Evolutionary conservation across 2,888 invertebrate species (phyloP).

Genomic region (Eretmocerus hayati): DNA sequence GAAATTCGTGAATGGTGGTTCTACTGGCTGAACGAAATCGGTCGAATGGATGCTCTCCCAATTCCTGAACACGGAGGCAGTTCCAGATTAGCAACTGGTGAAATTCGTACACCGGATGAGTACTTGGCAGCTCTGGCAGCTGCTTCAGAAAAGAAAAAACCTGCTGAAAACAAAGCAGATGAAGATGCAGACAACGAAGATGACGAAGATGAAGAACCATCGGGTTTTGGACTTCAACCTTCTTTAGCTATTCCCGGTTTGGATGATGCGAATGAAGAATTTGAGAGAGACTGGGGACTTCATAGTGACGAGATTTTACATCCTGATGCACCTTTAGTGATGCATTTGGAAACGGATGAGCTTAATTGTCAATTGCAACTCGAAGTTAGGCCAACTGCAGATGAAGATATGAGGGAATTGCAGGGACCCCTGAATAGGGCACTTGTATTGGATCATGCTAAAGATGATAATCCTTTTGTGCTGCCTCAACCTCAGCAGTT

Average conservation of each 20-base stretch:
- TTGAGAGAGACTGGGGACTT: conserved; percentile 46
- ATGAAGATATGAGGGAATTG: conserved; percentile 59
- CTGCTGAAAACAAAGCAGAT: conserved; percentile 2
- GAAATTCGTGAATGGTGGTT: conserved; percentile 71
- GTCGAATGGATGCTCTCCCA: conserved; percentile 66
- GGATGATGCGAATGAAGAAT: conserved; percentile 25
- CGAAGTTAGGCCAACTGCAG: conserved; percentile 62
- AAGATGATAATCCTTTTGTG: background rate
- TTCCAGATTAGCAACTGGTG: conserved; percentile 53
- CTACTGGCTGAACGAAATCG: conserved; percentile 55
- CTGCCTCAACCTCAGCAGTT: background rate
- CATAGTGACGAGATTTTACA: conserved; percentile 51
- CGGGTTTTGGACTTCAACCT: conserved; percentile 36
- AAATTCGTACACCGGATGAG: conserved; percentile 56
- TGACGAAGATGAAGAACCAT: background rate
- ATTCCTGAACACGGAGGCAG: conserved; percentile 66
- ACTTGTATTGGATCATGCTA: conserved; percentile 46
- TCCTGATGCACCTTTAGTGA: conserved; percentile 56
- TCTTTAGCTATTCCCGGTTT: conserved; percentile 27
- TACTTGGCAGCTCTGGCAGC: conserved; percentile 43
- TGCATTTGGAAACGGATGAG: conserved; percentile 59
- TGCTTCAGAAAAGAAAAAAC: conserved; percentile 10
- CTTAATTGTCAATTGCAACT: conserved; percentile 59
- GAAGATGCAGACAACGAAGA: background rate
- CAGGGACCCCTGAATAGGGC: conserved; percentile 52